Conservation (phyloP, 2,888 invertebrate genomes). For the Drosophila eohydei region DNA sequence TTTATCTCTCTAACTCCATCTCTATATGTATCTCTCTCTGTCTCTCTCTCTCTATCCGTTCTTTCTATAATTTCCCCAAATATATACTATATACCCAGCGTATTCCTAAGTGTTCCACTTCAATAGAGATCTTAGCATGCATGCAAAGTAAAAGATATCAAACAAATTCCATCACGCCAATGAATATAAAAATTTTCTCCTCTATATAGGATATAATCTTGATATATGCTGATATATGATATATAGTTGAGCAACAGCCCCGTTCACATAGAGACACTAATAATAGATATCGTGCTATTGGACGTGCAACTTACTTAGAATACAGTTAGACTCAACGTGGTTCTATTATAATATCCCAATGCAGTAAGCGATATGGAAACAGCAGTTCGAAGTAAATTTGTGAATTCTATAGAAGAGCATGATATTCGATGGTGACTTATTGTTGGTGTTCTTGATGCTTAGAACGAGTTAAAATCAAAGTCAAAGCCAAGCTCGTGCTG, state of each 20-base stretch:
- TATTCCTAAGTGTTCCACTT: background rate
- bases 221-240: too few species aligned
- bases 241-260: background rate
- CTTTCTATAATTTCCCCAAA: too few species aligned
- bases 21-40: too few species aligned
- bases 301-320: background rate
- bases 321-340: background rate
- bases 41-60: too few species aligned
- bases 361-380: too few species aligned
- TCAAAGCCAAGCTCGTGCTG: background rate
- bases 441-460: constrained; percentile 3
- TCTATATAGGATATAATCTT: too few species aligned
- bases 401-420: background rate
- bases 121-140: background rate
- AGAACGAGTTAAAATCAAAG: background rate
- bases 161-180: too few species aligned
- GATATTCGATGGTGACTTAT: background rate
- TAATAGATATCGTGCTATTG: background rate
- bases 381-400: background rate
- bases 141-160: background rate
- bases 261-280: background rate
- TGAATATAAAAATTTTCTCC: too few species aligned
- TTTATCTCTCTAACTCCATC: too few species aligned
- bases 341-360: background rate
- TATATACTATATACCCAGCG: too few species aligned